A percentile compares a stretch with the other conserved stretches of the same genome.
Evolutionary conservation across 2,888 invertebrate genomes (phyloP).

Genomic region (Helicoverpa assulta): DNA sequence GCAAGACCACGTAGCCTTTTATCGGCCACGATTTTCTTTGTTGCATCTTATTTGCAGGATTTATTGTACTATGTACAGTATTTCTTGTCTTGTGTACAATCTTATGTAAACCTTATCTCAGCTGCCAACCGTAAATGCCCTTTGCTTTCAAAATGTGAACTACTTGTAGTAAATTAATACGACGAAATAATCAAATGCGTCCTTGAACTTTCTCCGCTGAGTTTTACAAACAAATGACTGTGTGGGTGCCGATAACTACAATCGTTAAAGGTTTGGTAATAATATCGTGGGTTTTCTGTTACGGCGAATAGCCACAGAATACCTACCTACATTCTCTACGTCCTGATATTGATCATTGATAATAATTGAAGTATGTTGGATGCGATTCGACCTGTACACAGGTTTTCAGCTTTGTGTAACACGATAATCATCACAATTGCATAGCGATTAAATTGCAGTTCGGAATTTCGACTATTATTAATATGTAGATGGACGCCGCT

Average conservation of each 20-base stretch:
- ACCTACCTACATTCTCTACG: background rate
- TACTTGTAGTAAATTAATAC: conserved; percentile 10
- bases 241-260: background rate
- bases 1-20: conserved; percentile 29
- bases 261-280: background rate
- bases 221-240: conserved; percentile 14
- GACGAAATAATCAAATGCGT: conserved; percentile 4
- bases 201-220: conserved; percentile 11
- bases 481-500: conserved; percentile 16
- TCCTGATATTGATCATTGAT: background rate
- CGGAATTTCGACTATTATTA: conserved; percentile 11
- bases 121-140: background rate
- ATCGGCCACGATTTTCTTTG: conserved; percentile 41
- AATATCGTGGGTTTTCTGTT: background rate
- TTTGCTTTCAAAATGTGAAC: conserved; percentile 7
- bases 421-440: background rate
- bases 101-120: conserved; percentile 11
- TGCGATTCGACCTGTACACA: background rate
- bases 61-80: conserved; percentile 13
- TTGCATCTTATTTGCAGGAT: conserved; percentile 31
- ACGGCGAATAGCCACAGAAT: background rate
- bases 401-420: background rate
- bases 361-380: conserved; percentile 1
- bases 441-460: conserved; percentile 7
- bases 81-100: conserved; percentile 21